Conservation (phyloP, 1,140 invertebrate species). For the Macrostomum lignano region DNA sequence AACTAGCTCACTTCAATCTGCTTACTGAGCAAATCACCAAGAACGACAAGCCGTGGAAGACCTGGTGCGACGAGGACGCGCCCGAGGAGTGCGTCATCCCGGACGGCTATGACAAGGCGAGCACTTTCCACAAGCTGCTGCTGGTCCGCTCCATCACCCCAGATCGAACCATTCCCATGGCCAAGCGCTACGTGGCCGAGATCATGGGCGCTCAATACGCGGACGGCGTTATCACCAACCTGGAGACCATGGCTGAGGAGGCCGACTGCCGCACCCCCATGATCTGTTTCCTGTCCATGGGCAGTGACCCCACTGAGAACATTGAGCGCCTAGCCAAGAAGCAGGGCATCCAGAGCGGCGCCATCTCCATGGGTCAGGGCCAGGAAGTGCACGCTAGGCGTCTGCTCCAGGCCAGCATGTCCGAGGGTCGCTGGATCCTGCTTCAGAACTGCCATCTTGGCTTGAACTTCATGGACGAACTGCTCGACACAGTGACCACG, state of each 20-base stretch:
- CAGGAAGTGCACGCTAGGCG: conserved; percentile 68
- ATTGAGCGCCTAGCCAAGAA: conserved; percentile 57
- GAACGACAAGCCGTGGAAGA: conserved; percentile 51
- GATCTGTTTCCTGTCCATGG: conserved; percentile 71
- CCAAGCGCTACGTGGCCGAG: conserved; percentile 48
- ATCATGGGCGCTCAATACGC: conserved; percentile 38
- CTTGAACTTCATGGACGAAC: conserved; percentile 44
- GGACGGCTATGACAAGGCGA: conserved; percentile 56
- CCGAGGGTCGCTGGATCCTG: conserved; percentile 30
- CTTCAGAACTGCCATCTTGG: conserved; percentile 30
- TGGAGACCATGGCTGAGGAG: conserved; percentile 60
- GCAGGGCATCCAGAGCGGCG: conserved; percentile 44
- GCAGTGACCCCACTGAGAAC: conserved; percentile 75
- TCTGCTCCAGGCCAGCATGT: conserved; percentile 54
- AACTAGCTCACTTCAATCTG: conserved; percentile 40
- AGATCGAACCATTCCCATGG: conserved; percentile 65
- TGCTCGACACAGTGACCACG: conserved; percentile 54
- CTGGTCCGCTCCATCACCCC: conserved; percentile 75
- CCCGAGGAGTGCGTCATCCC: conserved; percentile 65
- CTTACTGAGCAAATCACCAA: conserved; percentile 45
- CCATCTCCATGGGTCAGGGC: conserved; percentile 85
- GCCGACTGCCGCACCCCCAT: conserved; percentile 57
- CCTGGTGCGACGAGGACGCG: conserved; percentile 72
- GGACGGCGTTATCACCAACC: conserved; percentile 61
- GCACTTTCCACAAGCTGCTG: conserved; percentile 54